These are phyloP conservation scores for Eledona agricola DNA, from an alignment of 2,888 invertebrate species.

Conservation along the genomic window DNA sequence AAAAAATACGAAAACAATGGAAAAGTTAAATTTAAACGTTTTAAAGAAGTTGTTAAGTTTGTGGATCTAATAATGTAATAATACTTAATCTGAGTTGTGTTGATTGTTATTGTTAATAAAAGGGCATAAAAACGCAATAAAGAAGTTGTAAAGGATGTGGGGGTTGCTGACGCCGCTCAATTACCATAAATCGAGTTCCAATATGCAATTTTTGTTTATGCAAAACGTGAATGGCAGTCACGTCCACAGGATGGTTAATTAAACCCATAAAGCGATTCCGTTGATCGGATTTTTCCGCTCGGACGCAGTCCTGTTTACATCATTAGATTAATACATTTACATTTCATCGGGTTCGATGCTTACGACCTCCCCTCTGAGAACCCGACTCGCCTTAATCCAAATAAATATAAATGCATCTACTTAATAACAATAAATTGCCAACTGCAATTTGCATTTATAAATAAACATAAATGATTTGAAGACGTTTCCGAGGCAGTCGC, in stretches of 20 bases:
- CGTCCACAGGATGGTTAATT: slow-evolving; percentile 12
- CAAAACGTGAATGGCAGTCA: slow-evolving; percentile 15
- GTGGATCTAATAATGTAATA: too few relatives aligned
- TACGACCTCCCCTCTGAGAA: slow-evolving; percentile 27
- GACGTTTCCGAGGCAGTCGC: slow-evolving; percentile 32
- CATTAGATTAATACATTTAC: slow-evolving; percentile 36
- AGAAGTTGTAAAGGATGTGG: too few relatives aligned
- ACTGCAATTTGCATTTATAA: slow-evolving; percentile 38
- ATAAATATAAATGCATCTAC: slow-evolving; percentile 34
- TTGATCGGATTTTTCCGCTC: slow-evolving; percentile 17
- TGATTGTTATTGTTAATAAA: too few relatives aligned
- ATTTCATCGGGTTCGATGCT: slow-evolving; percentile 30
- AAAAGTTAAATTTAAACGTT: too few relatives aligned
- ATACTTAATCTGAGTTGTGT: too few relatives aligned
- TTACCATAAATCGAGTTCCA: too few relatives aligned
- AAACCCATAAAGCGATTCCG: slow-evolving; percentile 18
- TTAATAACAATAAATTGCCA: slow-evolving; percentile 35
- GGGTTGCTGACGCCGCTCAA: too few relatives aligned
- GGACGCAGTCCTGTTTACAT: slow-evolving; percentile 31
- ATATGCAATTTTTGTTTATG: slow-evolving; percentile 14
- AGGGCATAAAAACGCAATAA: too few relatives aligned
- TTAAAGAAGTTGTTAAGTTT: too few relatives aligned
- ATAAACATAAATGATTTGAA: slow-evolving; percentile 36
- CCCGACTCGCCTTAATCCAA: slow-evolving; percentile 32
- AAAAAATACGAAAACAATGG: too few relatives aligned